phyloP scores from a whole-genome alignment of 2,888 invertebrate species.

The Melanophora roralis region DNA sequence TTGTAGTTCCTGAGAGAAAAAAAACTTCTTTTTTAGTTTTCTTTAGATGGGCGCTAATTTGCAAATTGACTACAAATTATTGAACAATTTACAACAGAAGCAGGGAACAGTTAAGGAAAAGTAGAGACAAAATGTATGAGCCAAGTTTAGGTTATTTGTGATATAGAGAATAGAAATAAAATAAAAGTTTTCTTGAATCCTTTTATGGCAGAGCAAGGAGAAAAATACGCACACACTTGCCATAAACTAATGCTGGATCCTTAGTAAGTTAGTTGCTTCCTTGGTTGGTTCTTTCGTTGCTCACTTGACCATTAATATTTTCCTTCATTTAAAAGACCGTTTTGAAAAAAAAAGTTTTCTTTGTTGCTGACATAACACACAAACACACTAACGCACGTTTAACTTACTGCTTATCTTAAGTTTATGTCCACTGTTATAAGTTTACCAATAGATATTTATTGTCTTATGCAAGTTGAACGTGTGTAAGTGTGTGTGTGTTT shows the following conservation, averaged over 20 bases:
- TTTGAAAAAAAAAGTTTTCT: conserved; percentile 2
- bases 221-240: conserved; percentile 43
- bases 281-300: conserved; percentile 7
- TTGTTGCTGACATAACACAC: neutral
- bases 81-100: conserved; percentile 71
- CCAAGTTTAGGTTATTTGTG: conserved; percentile 40
- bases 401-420: conserved; percentile 9
- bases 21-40: conserved; percentile 33
- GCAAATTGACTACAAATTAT: conserved; percentile 74
- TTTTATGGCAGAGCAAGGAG: neutral
- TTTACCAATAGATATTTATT: too few species aligned
- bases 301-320: conserved; percentile 38
- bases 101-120: conserved; percentile 13
- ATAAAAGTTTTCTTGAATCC: conserved; percentile 46
- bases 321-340: conserved; percentile 7
- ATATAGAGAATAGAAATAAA: conserved; percentile 56
- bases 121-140: conserved; percentile 3
- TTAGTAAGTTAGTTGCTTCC: neutral
- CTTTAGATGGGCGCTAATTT: conserved; percentile 67
- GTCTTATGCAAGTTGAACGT: too few species aligned
- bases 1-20: too few species aligned
- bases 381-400: neutral
- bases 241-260: conserved; percentile 16
- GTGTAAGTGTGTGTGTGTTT: conserved; percentile 10
- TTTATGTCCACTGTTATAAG: conserved; percentile 22